Evolutionary conservation across 2,888 invertebrate genomes (phyloP), one percentile per base, ranked within the genome.

Genomic region (Linnaemya tessellans): DNA sequence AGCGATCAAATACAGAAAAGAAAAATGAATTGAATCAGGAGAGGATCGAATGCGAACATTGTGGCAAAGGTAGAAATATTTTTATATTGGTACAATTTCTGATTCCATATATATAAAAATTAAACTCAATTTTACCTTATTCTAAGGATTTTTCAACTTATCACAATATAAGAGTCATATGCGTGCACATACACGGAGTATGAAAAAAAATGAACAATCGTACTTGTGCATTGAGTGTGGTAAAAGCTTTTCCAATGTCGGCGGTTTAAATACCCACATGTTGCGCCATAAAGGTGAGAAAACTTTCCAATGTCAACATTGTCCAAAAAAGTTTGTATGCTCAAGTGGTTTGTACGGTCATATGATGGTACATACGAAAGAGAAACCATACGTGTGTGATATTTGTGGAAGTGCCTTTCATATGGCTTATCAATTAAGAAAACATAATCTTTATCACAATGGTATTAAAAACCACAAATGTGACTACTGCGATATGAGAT

Each of bases 401-500:
- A 74, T 65, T 30, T 86, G 86, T 49, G 86, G 86, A 7, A 64
- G 64, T 11, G 77, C 84, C 9, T 86, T 86, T 20, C 80, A 77
- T 75, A 84, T 80, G 84, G 73, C 80, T 7, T 80, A 68, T 68
- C 65, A 75, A 35, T 41, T 86, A n/a, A 80, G 25, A 51, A 86
- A 77, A n/a, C 86, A 86, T 35, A 80, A 86, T 58, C 67, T 77
- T 20, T 78, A 73, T n/a, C 86, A 86, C 18, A 77, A 68, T 5
- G 77, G 73, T 18, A 74, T 80, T 35, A 84, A 73, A 64, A 80
- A 78, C 1, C 78, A 25, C 38, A 73, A 54, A 51, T 86, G 86
- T 58, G 86, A 86, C 74, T 68, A 80, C 70, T 86, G 86, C 51
- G 84, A 86, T 58, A 71, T 78, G 65, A 71, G 75, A 35, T 86